A percentile compares a stretch with the other conserved stretches of the same genome.
phyloP scores from a whole-genome alignment of 2,888 invertebrate genomes.

The Folsomia candida region DNA sequence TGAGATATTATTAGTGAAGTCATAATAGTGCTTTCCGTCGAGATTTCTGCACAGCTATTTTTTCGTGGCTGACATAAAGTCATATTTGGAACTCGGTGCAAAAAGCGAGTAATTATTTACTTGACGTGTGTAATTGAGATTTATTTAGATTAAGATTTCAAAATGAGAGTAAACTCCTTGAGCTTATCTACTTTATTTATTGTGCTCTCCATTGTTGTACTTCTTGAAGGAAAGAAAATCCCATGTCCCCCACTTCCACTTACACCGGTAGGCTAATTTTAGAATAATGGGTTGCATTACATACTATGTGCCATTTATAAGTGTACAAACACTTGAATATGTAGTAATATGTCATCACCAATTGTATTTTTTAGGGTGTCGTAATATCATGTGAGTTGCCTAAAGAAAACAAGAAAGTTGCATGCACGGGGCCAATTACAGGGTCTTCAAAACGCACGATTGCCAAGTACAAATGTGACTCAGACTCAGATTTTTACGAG shows the following conservation, averaged over 20 bases:
- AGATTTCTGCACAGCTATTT: too few relatives aligned
- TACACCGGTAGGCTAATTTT: conserved; percentile 19
- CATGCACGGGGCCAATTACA: conserved; percentile 13
- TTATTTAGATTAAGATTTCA: not conserved
- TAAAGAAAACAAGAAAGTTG: conserved; percentile 15
- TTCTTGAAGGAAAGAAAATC: not conserved
- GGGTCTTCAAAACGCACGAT: conserved; percentile 27
- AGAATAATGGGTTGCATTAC: not conserved
- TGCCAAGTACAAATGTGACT: conserved; percentile 34
- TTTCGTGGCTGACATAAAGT: too few relatives aligned
- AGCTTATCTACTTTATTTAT: not conserved
- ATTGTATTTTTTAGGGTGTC: conserved; percentile 27
- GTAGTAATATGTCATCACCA: too few relatives aligned
- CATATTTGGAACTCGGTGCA: too few relatives aligned
- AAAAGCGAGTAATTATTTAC: too few relatives aligned
- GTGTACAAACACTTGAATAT: too few relatives aligned
- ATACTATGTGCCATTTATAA: too few relatives aligned
- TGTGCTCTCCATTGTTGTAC: not conserved
- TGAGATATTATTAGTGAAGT: too few relatives aligned
- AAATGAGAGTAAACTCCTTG: not conserved
- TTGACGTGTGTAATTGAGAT: too few relatives aligned
- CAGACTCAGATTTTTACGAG: conserved; percentile 18
- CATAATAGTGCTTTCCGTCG: too few relatives aligned
- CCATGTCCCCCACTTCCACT: conserved; percentile 23
- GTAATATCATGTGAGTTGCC: conserved; percentile 30